Percentiles rank a stretch among this genome's conserved stretches.
Conservation (phyloP, 2,888 invertebrate species). For the Trissonchulus latispiculum region DNA sequence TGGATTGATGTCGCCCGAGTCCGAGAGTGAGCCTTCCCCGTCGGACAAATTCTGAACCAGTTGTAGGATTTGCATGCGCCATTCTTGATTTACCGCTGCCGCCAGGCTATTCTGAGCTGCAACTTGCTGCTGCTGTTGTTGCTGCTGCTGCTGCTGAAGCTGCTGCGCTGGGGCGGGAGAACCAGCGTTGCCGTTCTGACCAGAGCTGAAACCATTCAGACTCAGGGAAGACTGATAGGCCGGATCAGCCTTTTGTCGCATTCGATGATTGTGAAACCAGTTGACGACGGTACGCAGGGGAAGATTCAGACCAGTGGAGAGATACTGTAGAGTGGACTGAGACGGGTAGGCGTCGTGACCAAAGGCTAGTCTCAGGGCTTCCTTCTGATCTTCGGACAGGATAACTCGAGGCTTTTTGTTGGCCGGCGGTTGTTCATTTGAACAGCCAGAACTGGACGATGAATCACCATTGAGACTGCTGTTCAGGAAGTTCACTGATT, state of each 20-base stretch:
- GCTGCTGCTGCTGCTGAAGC: too few relatives aligned
- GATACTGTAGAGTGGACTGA: slow-evolving; percentile 85
- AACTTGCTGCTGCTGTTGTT: too few relatives aligned
- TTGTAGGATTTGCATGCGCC: neutral
- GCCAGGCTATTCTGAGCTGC: neutral
- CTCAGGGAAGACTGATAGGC: neutral
- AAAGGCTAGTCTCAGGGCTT: slow-evolving; percentile 83
- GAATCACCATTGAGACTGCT: too few relatives aligned
- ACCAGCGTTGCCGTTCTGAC: too few relatives aligned
- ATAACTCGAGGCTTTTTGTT: slow-evolving; percentile 58
- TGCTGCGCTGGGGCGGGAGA: too few relatives aligned
- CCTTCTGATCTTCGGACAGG: slow-evolving; percentile 96
- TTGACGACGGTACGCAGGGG: slow-evolving; percentile 93
- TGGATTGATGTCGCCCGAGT: neutral
- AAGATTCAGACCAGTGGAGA: slow-evolving; percentile 77
- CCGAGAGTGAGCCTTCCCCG: neutral
- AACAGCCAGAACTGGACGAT: too few relatives aligned
- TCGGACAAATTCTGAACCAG: neutral
- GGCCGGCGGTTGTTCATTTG: too few relatives aligned
- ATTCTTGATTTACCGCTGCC: neutral
- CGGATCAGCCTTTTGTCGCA: slow-evolving; percentile 65
- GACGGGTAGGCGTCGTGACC: slow-evolving; percentile 93
- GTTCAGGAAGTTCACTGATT: too few relatives aligned
- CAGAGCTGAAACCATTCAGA: too few relatives aligned
- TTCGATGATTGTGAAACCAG: slow-evolving; percentile 99